Conservation (phyloP, 2,797 vertebrate species). For the Melanotaenia trifasciata region DNA sequence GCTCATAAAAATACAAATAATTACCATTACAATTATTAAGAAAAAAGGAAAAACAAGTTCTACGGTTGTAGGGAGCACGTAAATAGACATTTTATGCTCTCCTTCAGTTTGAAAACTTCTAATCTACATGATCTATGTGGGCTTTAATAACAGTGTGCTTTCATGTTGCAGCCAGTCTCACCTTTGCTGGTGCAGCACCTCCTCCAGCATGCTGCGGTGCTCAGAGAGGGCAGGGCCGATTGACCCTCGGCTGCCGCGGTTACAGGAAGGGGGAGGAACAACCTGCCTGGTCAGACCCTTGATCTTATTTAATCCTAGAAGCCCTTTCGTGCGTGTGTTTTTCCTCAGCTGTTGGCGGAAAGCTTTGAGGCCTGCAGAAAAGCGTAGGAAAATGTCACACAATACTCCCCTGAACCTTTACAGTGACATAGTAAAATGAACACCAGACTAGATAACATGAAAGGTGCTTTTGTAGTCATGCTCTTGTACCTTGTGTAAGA, state of each 20-base stretch:
- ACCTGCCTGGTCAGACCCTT: constrained; percentile 92
- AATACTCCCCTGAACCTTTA: constrained; percentile 41
- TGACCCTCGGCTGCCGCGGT: constrained; percentile 86
- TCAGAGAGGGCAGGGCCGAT: constrained; percentile 84
- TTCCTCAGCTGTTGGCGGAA: constrained; percentile 96
- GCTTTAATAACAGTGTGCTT: background rate
- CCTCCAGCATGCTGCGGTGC: constrained; percentile 89
- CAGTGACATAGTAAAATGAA: constrained; percentile 19
- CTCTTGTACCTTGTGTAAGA: constrained; percentile 90
- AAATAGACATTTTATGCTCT: too few species aligned
- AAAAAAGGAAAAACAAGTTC: background rate
- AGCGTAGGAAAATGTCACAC: constrained; percentile 50
- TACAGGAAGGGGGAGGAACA: constrained; percentile 85
- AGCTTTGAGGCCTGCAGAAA: constrained; percentile 90
- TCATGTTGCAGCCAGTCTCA: constrained; percentile 54
- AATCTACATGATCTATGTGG: background rate
- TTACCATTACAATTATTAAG: background rate
- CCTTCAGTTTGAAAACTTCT: background rate
- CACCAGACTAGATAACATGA: background rate
- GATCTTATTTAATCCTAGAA: constrained; percentile 96
- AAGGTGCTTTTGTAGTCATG: constrained; percentile 2
- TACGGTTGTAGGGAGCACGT: background rate
- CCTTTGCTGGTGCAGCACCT: constrained; percentile 95
- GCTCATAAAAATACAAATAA: background rate
- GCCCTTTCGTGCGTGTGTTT: constrained; percentile 91